Conservation (phyloP, 2,888 invertebrate species). For the Aphodius granarius region DNA sequence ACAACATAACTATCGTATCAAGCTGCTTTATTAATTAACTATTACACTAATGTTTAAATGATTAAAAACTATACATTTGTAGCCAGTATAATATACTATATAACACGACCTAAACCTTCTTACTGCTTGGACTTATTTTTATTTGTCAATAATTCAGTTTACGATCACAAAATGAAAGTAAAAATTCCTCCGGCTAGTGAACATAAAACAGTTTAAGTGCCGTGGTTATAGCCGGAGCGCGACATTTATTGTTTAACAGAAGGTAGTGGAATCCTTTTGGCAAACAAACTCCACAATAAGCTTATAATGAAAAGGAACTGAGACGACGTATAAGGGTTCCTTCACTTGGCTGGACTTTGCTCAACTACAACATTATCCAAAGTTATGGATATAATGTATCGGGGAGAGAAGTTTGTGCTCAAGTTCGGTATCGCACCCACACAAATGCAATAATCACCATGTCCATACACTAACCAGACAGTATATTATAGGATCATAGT, state of each 20-base stretch:
- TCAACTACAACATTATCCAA: neutral
- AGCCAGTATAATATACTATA: neutral
- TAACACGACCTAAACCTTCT: neutral
- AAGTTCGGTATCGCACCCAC: neutral
- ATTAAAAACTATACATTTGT: neutral
- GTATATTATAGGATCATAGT: neutral
- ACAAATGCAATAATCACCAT: neutral
- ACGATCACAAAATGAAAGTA: neutral
- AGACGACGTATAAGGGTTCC: neutral
- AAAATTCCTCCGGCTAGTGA: neutral
- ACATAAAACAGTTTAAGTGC: neutral
- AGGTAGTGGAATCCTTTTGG: conserved; percentile 9
- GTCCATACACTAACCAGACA: neutral
- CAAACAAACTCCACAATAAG: conserved; percentile 6
- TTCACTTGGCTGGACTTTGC: neutral
- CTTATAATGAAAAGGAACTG: neutral
- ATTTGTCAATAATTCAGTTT: neutral
- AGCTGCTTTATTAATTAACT: too few relatives aligned
- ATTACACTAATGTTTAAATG: too few relatives aligned
- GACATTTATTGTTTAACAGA: conserved; percentile 10
- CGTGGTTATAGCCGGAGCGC: neutral
- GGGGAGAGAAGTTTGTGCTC: neutral
- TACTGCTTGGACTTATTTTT: neutral
- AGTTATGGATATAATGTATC: neutral
- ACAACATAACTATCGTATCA: too few relatives aligned